phyloP scores from a whole-genome alignment of 2,113 vertebrate genomes.

The Sapayoa aenigma region DNA sequence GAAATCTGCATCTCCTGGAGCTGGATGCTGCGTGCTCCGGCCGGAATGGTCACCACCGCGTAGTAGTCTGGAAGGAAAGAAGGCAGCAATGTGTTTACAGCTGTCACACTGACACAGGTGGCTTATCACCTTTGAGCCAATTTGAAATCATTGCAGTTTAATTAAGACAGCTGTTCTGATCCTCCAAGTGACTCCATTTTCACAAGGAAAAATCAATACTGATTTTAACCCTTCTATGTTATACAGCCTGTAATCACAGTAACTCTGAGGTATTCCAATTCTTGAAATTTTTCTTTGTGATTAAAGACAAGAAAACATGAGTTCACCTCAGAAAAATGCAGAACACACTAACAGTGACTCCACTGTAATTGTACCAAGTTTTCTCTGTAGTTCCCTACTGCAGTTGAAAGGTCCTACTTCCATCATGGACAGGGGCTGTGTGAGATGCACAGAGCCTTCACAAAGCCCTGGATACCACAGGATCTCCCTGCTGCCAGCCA shows the following conservation, averaged over 20 bases:
- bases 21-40: slow-evolving; percentile 84
- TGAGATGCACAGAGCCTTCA: background rate
- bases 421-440: background rate
- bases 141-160: background rate
- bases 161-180: background rate
- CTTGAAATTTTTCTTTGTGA: background rate
- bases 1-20: slow-evolving; percentile 87
- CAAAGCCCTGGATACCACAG: background rate
- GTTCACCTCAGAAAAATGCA: background rate
- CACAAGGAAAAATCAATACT: background rate
- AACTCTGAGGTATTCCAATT: background rate
- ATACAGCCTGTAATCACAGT: background rate
- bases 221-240: background rate
- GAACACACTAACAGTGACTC: background rate
- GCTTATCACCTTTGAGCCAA: background rate
- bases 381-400: background rate
- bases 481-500: background rate
- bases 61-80: slow-evolving; percentile 83
- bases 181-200: background rate
- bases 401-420: background rate
- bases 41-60: slow-evolving; percentile 84
- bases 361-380: background rate
- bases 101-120: background rate
- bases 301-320: slow-evolving; percentile 20
- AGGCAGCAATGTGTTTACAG: background rate